A percentile compares a stretch with the other conserved stretches of the same genome.
phyloP scores from a whole-genome alignment of 2,888 invertebrate genomes.

The Eristalinus sepulchralis region DNA sequence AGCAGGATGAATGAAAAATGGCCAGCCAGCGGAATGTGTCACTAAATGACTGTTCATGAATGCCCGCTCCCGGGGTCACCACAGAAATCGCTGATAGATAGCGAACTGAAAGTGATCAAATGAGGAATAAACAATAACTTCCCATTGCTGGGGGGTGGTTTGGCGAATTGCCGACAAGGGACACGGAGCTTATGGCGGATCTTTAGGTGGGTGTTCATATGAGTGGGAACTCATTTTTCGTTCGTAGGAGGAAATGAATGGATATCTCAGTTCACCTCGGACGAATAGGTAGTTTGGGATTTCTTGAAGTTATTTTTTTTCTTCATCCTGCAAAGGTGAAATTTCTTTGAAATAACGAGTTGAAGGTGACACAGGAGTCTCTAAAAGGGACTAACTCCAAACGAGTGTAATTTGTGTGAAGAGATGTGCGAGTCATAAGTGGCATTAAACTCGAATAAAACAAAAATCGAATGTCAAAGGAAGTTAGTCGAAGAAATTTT shows the following conservation, averaged over 20 bases:
- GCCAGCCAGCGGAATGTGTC: constrained; percentile 62
- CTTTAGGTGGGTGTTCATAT: not conserved
- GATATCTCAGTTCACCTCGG: not conserved
- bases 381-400: not conserved
- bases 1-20: constrained; percentile 55
- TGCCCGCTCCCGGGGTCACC: constrained; percentile 28
- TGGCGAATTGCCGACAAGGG: not conserved
- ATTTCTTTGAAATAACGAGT: not conserved
- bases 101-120: constrained; percentile 67
- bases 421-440: too few relatives aligned
- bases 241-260: not conserved
- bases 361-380: not conserved
- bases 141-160: not conserved
- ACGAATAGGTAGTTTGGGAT: not conserved
- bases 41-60: constrained; percentile 60
- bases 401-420: not conserved
- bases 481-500: too few relatives aligned
- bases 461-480: too few relatives aligned
- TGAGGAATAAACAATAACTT: constrained; percentile 67
- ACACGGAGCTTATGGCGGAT: not conserved
- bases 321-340: not conserved
- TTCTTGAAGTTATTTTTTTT: constrained; percentile 1
- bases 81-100: constrained; percentile 40
- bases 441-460: too few relatives aligned
- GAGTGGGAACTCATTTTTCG: not conserved